Evolutionary conservation across 2,113 vertebrate species (phyloP).

Genomic region (Muntiacus muntjak): DNA sequence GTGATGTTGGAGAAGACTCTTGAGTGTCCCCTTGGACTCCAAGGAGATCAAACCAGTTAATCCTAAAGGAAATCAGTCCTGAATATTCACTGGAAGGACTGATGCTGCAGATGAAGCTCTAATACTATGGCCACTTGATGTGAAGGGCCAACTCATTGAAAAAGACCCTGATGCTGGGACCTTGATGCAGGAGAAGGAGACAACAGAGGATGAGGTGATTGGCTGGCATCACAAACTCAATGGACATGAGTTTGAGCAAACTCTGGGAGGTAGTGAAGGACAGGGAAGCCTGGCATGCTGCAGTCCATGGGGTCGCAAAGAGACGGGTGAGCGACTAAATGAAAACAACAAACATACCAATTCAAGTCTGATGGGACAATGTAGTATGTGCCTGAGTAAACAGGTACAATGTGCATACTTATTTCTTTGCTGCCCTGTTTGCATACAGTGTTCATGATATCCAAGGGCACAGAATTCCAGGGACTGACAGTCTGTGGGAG

Average conservation of each 20-base stretch:
- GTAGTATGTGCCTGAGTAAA: neutral
- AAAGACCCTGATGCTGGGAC: neutral
- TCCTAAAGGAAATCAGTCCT: neutral
- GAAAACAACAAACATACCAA: neutral
- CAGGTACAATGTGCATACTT: neutral
- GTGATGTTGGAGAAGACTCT: neutral
- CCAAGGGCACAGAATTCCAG: neutral
- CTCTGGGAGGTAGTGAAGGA: neutral
- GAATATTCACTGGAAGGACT: neutral
- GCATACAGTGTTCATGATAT: neutral
- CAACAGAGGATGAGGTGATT: neutral
- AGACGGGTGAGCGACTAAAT: neutral
- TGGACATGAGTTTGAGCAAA: neutral
- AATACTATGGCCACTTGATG: neutral
- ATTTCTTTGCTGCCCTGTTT: neutral
- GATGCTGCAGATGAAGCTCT: neutral
- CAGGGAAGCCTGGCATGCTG: neutral
- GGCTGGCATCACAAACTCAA: neutral
- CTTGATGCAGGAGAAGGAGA: neutral
- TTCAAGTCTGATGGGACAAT: neutral
- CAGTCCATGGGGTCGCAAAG: neutral
- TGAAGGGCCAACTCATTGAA: neutral
- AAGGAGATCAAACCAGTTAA: neutral
- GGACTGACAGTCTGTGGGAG: neutral
- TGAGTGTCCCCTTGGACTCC: neutral